phyloP scores from a whole-genome alignment of 2,797 vertebrate species.

The Hemibagrus guttatus region DNA sequence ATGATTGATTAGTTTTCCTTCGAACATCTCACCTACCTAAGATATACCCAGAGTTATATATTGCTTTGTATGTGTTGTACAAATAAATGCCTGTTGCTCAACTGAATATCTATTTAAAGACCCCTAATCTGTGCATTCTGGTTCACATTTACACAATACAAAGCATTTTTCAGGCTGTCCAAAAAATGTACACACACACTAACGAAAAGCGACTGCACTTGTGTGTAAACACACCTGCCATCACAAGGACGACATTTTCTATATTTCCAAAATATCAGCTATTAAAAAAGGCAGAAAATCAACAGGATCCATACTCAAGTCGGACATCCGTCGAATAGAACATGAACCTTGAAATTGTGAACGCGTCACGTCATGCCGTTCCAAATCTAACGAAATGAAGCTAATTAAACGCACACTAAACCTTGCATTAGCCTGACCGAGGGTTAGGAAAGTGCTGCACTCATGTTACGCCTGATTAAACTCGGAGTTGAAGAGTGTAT shows the following conservation, averaged over 20 bases:
- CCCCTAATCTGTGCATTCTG: background rate
- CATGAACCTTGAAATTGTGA: constrained; percentile 3
- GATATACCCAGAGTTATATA: background rate
- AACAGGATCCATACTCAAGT: background rate
- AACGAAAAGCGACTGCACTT: background rate
- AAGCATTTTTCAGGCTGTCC: background rate
- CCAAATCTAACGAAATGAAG: constrained; percentile 41
- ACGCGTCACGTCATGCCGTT: background rate
- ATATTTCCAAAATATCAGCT: background rate
- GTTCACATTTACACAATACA: background rate
- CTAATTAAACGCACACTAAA: constrained; percentile 46
- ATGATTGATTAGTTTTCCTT: background rate
- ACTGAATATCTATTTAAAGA: background rate
- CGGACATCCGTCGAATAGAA: background rate
- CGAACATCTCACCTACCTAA: background rate
- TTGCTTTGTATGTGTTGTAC: background rate
- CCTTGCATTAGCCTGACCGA: constrained; percentile 42
- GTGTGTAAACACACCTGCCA: background rate
- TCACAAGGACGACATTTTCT: background rate
- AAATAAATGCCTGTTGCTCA: background rate
- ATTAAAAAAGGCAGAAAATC: constrained; percentile 12
- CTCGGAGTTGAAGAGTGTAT: constrained; percentile 8
- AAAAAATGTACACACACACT: background rate
- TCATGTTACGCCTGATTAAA: constrained; percentile 43
- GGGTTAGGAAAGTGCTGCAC: constrained; percentile 26